Base-by-base conservation (phyloP, 2,797 vertebrate genomes). In the Gallirallus australis region DNA sequence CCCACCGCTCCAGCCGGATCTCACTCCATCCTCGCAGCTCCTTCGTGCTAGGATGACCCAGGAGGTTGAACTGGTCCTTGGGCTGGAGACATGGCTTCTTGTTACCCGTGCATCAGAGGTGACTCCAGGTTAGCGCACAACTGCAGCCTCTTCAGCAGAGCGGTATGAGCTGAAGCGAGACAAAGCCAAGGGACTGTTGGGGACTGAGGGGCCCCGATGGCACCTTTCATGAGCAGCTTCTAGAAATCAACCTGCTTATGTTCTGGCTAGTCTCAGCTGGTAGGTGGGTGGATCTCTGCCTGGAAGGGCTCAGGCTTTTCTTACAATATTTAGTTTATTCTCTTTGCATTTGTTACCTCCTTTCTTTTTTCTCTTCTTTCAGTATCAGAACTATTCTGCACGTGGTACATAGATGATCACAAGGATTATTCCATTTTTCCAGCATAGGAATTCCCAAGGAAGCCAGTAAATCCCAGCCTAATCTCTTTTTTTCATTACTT, bases 21-120 rank as follows among this genome's bases (percentile, higher is more conserved):
- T 76, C 33, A 3, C 35, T 86, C 56, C 12, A 1, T 91, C 79
- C 70, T 76, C 9, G 0, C 45, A 0, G 23, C 78, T 80, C 42
- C 76, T 57, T 72, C 19, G 0, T 86, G 90, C 91, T 97, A 93
- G 86, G 79, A 96, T 96, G 89, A 94, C 25, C 59, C 37, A 37
- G 93, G 95, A 95, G 69, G 20, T 21, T 0, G 4, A 75, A 60
- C 72, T 1, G 45, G 17, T 86, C 33, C 75, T 40, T 61, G 66
- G 15, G 47, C 80, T 90, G 70, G 54, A 94, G 97, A 93, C 94
- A 97, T 97, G 97, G 85, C 96, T 88, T 94, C 95, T 57, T 98
- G 97, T 85, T 97, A 91, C 86, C 94, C 93, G 39, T 97, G 97
- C 84, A 17, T 98, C 96, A 94, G 77, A 87, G 93, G 91, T 82